Evolutionary conservation across 2,888 invertebrate species (phyloP).

Genomic region (Acanthococcus lagerstroemiae): DNA sequence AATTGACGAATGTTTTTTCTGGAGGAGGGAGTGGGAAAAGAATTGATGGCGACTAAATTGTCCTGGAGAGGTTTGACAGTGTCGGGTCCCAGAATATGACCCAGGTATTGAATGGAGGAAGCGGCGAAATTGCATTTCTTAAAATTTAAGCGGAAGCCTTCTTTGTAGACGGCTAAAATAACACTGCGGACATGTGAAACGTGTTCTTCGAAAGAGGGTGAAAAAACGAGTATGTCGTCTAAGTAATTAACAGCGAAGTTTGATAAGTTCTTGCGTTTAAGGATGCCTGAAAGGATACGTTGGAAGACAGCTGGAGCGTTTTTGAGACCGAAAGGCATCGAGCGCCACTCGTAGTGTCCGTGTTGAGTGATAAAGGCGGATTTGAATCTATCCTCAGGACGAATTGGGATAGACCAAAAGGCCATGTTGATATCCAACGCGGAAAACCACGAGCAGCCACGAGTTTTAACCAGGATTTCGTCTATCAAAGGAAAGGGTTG

Average conservation of each 20-base stretch:
- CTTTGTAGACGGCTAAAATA: neutral
- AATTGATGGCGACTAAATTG: neutral
- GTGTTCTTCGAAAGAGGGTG: neutral
- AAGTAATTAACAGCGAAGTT: neutral
- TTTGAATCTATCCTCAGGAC: constrained; percentile 41
- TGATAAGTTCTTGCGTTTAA: neutral
- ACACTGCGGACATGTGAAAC: neutral
- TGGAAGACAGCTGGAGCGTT: constrained; percentile 3
- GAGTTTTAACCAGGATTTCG: constrained; percentile 33
- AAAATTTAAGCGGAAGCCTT: neutral
- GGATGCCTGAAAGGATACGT: neutral
- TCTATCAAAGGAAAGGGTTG: constrained; percentile 13
- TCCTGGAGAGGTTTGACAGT: neutral
- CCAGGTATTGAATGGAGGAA: neutral
- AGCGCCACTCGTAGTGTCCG: constrained; percentile 8
- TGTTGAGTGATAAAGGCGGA: constrained; percentile 20
- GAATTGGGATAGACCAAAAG: neutral
- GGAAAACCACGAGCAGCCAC: constrained; percentile 40
- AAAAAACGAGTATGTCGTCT: neutral
- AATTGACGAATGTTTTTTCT: neutral
- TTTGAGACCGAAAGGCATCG: constrained; percentile 25
- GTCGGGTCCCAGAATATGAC: neutral
- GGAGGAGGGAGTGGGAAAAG: neutral
- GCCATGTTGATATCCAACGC: constrained; percentile 38
- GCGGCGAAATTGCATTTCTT: neutral